Evolutionary conservation across 2,797 vertebrate genomes (phyloP), one percentile per base, ranked within the genome.

Genomic region (Rhinoraja longicauda): DNA sequence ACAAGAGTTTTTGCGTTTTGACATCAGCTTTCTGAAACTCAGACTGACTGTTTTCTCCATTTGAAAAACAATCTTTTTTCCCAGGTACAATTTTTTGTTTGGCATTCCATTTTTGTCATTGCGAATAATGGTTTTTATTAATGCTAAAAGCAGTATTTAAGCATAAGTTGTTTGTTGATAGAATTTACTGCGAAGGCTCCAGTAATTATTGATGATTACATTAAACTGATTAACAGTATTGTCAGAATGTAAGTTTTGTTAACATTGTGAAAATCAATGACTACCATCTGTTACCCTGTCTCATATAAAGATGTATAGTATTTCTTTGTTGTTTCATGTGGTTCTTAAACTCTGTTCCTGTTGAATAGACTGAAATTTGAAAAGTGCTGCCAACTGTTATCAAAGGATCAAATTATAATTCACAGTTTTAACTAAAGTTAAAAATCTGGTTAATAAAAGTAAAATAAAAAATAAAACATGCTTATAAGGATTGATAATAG

Each of bases 361-460:
- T 81, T 57, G 81, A 84, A 57, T 84, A 2, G 32, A 29, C 39
- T 84, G 57, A 86, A 86, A 62, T n/a, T 53, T 57, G 12, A 32
- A 32, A n/a, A 62, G 62, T n/a, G 29, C 53, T 86, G 29, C 29
- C 26, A 62, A 29, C 7, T 29, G 4, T 45, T 45, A 45, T 8
- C 10, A 29, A 86, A 57, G 82, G 57, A 24, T 86, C 82, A 62
- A 86, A 29, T 86, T 62, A 13, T 26, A 62, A 62, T 59, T 62
- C 24, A 57, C 29, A 29, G 32, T 86, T 64, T 59, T 15, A 62
- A 86, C 29, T 86, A 86, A 59, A 79, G 21, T 24, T 29, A 15
- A 62, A 59, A 86, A 86, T n/a, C 82, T 86, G 57, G 29, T 86
- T 57, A 32, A 62, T n/a, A 86, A 86, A 90, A 64, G 3, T 67